Evolutionary conservation across 2,888 invertebrate species (phyloP), one percentile per base, ranked within the genome.

Genomic region (Mycalesis mineus): DNA sequence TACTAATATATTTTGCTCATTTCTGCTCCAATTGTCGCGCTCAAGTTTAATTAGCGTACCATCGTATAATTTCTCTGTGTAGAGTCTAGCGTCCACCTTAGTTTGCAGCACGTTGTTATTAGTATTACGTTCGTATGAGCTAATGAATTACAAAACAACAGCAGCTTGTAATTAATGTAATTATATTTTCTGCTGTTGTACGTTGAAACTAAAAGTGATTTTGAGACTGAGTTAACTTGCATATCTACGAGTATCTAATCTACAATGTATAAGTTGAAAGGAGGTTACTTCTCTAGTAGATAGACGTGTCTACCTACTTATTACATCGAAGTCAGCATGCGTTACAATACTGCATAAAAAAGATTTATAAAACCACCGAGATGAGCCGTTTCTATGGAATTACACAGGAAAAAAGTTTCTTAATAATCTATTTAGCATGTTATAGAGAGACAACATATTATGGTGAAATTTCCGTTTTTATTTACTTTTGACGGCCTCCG

Each of bases 201-300:
- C 65, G 68, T 64, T 68, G 75, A 77, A 68, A 82, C 72, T 62
- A 80, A 84, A 77, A 87, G 85, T 84, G 80, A 78, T 78, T 77
- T 77, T 75, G 78, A 78, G 73, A 72, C 63, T 65, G 73, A 74
- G 70, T 70, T 66, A 63, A 65, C 36, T 61, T 15, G 15, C 33
- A 15, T 33, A 14, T 14, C 14, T 28, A 8, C 29, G 2, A 13
- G 33, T 9, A 36, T 14, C 31, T 15, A 6, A 31, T 15, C 39
- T 39, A 15, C 5, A 22, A 22, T 15, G 14, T 31, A 31, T 8
- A 7, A 2, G 13, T 7, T n/a, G 15, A 17, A 1, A 41, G 2
- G 41, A 7, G 15, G 2, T 22, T 22, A 22, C n/a, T n/a, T n/a
- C n/a, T n/a, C n/a, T n/a, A n/a, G n/a, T n/a, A n/a, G n/a, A 22